These are phyloP conservation scores for Tipula confusa DNA, from an alignment of 2,888 invertebrate species.

Conservation along the genomic window DNA sequence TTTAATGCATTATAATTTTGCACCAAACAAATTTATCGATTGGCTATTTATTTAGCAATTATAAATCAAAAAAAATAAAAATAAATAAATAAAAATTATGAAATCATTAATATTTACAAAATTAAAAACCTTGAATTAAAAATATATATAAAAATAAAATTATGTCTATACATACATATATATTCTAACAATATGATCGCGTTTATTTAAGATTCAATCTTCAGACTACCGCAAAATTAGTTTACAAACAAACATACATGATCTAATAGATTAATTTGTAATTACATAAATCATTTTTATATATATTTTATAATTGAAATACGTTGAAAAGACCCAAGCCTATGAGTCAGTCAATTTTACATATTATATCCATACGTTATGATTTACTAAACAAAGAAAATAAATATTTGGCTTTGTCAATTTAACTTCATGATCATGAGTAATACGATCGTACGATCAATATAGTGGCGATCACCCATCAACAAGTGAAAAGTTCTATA, in stretches of 20 bases:
- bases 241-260: conserved; percentile 13
- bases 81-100: no score
- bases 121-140: neutral
- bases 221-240: conserved; percentile 3
- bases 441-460: neutral
- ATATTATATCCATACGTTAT: neutral
- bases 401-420: conserved; percentile 12
- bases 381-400: neutral
- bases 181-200: neutral
- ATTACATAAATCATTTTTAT: neutral
- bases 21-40: neutral
- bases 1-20: neutral
- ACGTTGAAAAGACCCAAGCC: conserved; percentile 3
- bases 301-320: neutral
- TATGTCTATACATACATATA: no score
- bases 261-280: conserved; percentile 9
- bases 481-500: neutral
- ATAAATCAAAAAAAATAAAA: no score
- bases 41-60: conserved; percentile 25
- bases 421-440: neutral
- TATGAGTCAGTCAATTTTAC: neutral
- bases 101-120: neutral
- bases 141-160: no score
- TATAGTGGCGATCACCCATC: neutral
- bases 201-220: neutral